Base-by-base conservation (phyloP, 2,797 vertebrate genomes). In the Pterois miles region DNA sequence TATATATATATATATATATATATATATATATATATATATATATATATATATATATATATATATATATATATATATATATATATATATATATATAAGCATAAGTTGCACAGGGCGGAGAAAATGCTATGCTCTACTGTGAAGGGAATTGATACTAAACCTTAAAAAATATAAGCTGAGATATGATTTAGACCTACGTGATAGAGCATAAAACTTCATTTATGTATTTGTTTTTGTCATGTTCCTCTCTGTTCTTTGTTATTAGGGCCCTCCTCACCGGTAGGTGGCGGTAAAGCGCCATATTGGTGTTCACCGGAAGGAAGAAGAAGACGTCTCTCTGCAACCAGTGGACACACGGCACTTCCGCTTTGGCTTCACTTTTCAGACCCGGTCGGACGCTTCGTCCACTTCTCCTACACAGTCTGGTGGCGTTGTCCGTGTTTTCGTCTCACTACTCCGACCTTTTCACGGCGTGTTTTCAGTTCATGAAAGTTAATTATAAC, bases 301-400 rank as follows among this genome's bases (percentile, higher is more conserved):
- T 10, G 31, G 12, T n/a, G 29, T 34, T 58, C 22, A 18, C 20
- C 9, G 1, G n/a, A 18, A 18, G 10, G 8, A 43, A 27, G 36
- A 62, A 40, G 60, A 40, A 62, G 59, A 0, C 34, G 16, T 25
- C 22, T 20, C 4, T 27, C 6, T 63, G 60, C 60, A 63, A 63
- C 60, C 60, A 62, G 34, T 18, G 59, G 34, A 40, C 4, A 9
- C 22, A 23, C 10, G 3, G 22, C 60, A 63, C 60, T 63, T 63
- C 60, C 60, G 60, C 22, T 8, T 63, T 63, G 60, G 60, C 60
- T 63, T 63, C 60, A 63, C 60, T 63, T 63, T 63, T 40, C 60
- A 40, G 60, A 16, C 8, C 23, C 8, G 36, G 14, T 22, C 60
- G 5, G 14, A 63, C 5, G 22, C 60, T 25, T 63, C 36, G 60